These are phyloP conservation scores for Acrocera orbiculus DNA, from an alignment of 2,888 invertebrate species.

Conservation along the genomic window DNA sequence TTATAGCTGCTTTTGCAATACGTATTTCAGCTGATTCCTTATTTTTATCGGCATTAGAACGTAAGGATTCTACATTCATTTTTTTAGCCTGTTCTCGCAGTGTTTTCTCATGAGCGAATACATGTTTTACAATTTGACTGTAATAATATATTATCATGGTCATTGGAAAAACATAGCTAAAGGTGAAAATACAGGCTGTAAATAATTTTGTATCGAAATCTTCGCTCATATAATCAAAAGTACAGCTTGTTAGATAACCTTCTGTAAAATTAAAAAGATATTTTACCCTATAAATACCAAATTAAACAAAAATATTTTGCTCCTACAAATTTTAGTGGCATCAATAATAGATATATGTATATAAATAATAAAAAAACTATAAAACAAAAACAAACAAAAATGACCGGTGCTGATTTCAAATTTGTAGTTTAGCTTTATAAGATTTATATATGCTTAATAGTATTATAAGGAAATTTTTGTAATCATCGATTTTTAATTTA, in stretches of 20 bases:
- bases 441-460: no score
- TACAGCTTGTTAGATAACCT: constrained; percentile 75
- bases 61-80: constrained; percentile 76
- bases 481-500: no score
- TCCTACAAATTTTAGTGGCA: no score
- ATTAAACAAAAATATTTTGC: no score
- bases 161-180: constrained; percentile 64
- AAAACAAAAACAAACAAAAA: no score
- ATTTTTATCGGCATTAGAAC: constrained; percentile 46
- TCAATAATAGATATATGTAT: no score
- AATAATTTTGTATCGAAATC: constrained; percentile 63
- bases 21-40: constrained; percentile 59
- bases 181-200: constrained; percentile 55
- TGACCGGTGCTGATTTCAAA: no score
- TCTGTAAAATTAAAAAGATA: constrained; percentile 35
- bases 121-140: constrained; percentile 71
- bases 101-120: constrained; percentile 71
- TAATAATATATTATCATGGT: constrained; percentile 63
- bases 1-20: constrained; percentile 76
- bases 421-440: no score
- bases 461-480: no score
- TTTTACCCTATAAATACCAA: no score
- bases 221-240: constrained; percentile 65
- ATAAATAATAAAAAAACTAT: no score
- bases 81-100: constrained; percentile 66